These are phyloP conservation scores for Todiramphus chloris DNA, from an alignment of 2,113 vertebrate genomes.

Conservation along the genomic window DNA sequence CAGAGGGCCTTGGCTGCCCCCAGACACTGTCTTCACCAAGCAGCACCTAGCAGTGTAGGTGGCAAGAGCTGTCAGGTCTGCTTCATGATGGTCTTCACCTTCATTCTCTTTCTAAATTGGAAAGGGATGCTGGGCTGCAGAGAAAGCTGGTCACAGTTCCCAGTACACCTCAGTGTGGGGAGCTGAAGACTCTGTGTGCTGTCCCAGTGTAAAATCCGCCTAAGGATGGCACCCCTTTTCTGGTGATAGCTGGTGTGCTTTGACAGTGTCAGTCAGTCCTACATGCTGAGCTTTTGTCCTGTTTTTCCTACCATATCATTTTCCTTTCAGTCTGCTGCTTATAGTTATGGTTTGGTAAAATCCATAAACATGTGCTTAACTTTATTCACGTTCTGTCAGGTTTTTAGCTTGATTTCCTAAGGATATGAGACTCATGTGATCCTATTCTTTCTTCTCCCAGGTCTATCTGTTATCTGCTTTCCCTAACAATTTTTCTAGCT, in stretches of 20 bases:
- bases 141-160: neutral
- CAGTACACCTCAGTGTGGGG: neutral
- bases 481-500: neutral
- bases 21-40: neutral
- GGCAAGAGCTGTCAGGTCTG: neutral
- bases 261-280: neutral
- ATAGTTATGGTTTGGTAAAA: neutral
- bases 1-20: neutral
- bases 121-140: accelerated
- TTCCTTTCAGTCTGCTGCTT: neutral
- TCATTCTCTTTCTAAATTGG: neutral
- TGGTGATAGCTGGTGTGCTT: neutral
- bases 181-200: neutral
- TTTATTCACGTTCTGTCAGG: neutral
- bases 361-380: neutral
- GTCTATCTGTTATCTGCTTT: neutral
- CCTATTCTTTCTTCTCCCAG: neutral
- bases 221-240: neutral
- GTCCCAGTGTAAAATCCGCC: neutral
- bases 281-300: neutral
- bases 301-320: neutral
- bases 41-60: neutral
- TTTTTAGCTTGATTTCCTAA: neutral
- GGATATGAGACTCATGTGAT: neutral
- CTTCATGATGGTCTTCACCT: neutral